Evolutionary conservation across 2,888 invertebrate genomes (phyloP), one percentile per base, ranked within the genome.

Genomic region (Apamea sordens): DNA sequence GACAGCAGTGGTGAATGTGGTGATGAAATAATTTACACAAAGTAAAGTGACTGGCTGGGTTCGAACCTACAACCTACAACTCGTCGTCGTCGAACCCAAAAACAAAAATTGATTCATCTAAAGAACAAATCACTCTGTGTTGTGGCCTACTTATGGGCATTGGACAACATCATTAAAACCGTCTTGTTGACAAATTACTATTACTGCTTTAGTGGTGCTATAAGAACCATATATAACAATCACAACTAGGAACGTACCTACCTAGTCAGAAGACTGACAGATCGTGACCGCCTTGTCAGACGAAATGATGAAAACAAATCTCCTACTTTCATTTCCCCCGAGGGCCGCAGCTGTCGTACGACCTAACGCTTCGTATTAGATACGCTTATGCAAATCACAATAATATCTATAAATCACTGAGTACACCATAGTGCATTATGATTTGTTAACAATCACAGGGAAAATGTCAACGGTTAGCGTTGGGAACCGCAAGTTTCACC

Each of bases 311-410:
- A 84, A 89, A 90, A 91, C 87, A 86, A 76, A 81, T 82, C 84
- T 71, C 79, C 75, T 71, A 90, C 92, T 93, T 92, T 92, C 92
- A 88, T 91, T 92, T 91, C 80, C 87, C 88, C 80, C 75, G 83
- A 80, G 89, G 88, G 77, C 70, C 28, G 21, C 79, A 76, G 70
- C 85, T 83, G 83, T 77, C 79, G 59, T 67, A 68, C 69, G 65
- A 80, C 61, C 74, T 64, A 81, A 71, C 63, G 72, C 47, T 76
- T 78, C 78, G 76, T 83, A 77, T 76, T 83, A 74, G 73, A 68
- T 80, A 77, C 75, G 80, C 76, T 80, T 86, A 80, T 77, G 82
- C 76, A 86, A 88, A 87, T 79, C 88, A 74, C 71, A 73, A 79
- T 81, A 85, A 83, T 83, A 74, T 72, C 65, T 73, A 76, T 87